Evolutionary conservation across 1,140 invertebrate genomes (phyloP).

Genomic region (Euwallacea similis): DNA sequence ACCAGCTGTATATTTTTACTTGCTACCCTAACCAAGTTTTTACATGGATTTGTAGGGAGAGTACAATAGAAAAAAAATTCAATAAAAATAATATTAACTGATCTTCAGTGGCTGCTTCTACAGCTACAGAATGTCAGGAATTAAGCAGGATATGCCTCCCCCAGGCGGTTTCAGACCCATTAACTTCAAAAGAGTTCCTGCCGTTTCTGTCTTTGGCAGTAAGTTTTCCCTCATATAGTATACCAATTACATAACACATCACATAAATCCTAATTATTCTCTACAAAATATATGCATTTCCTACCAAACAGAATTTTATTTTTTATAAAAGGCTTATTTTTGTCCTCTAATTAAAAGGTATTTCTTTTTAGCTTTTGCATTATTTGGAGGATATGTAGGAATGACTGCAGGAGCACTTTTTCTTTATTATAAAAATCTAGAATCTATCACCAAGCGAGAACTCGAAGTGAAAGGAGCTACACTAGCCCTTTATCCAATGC

Average conservation of each 20-base stretch:
- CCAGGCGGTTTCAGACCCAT: constrained; percentile 79
- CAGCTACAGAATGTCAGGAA: constrained; percentile 34
- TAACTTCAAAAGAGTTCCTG: constrained; percentile 69
- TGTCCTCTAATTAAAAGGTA: background rate
- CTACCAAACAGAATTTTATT: background rate
- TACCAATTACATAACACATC: constrained; percentile 33
- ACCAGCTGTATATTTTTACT: too few relatives aligned
- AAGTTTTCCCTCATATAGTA: constrained; percentile 38
- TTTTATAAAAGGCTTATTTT: background rate
- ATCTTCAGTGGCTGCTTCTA: too few relatives aligned
- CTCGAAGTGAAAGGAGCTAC: constrained; percentile 75
- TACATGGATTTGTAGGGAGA: background rate
- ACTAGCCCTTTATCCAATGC: constrained; percentile 72
- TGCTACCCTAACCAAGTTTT: background rate
- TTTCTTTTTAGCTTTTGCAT: constrained; percentile 56
- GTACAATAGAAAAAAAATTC: constrained; percentile 3
- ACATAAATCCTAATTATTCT: too few relatives aligned
- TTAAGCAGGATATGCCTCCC: constrained; percentile 84
- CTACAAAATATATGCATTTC: background rate
- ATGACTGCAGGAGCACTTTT: constrained; percentile 62
- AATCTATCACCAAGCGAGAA: constrained; percentile 58
- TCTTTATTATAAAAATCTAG: constrained; percentile 61
- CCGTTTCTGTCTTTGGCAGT: constrained; percentile 71
- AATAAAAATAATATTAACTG: background rate
- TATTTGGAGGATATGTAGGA: constrained; percentile 64